These are phyloP conservation scores for Heliconius himera DNA, from an alignment of 1,140 invertebrate genomes.

Conservation along the genomic window DNA sequence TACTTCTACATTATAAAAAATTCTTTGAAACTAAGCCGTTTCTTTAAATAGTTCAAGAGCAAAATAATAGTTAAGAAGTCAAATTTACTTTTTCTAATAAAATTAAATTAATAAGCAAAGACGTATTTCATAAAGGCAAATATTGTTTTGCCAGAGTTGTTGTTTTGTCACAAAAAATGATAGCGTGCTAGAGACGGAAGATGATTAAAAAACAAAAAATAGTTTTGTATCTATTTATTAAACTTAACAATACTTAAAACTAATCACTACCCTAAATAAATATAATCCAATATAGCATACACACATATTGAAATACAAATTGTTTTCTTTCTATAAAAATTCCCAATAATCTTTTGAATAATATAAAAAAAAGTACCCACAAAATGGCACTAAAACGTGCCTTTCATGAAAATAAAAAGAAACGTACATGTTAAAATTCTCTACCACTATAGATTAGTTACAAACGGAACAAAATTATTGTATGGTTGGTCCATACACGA, in stretches of 20 bases:
- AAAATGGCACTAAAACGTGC: conserved; percentile 75
- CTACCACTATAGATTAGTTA: conserved; percentile 24
- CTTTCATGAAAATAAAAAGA: conserved; percentile 31
- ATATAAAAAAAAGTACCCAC: conserved; percentile 12
- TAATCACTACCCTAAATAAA: conserved; percentile 60
- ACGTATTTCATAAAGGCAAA: too few species aligned
- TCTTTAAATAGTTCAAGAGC: too few species aligned
- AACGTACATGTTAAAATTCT: conserved; percentile 6
- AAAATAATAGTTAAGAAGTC: too few species aligned
- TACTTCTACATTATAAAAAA: too few species aligned
- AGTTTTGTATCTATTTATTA: conserved; percentile 56
- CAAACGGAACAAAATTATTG: conserved; percentile 19
- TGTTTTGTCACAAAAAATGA: too few species aligned
- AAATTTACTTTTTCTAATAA: too few species aligned
- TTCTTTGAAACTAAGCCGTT: too few species aligned
- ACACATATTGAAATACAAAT: conserved; percentile 38
- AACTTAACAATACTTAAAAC: conserved; percentile 63
- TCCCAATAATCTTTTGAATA: neutral
- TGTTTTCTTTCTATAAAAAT: neutral
- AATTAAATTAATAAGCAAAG: too few species aligned
- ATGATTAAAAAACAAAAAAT: neutral
- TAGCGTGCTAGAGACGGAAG: too few species aligned
- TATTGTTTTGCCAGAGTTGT: too few species aligned
- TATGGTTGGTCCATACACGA: conserved; percentile 28
- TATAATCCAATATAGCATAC: conserved; percentile 58